Percentiles rank a stretch among this genome's conserved stretches.
Evolutionary conservation across 2,113 vertebrate genomes (phyloP).

Genomic region (Desmodus rotundus): DNA sequence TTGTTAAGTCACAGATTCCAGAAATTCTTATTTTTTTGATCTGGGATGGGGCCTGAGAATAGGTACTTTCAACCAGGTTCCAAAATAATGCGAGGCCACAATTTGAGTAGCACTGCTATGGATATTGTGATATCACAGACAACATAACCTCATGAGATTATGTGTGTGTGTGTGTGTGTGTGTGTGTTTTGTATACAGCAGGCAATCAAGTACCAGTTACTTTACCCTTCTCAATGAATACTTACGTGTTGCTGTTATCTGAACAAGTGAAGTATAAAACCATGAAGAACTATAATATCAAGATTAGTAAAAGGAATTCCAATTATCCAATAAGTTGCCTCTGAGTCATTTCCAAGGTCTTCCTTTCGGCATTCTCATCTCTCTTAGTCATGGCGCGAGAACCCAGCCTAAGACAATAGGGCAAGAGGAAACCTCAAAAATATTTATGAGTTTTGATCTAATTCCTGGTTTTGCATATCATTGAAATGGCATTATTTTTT

Average conservation of each 20-base stretch:
- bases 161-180: no score
- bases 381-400: neutral
- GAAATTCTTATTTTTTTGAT: neutral
- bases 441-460: neutral
- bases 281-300: neutral
- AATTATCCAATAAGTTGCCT: neutral
- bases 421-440: neutral
- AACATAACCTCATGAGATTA: neutral
- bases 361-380: neutral
- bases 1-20: neutral
- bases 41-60: neutral
- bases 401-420: neutral
- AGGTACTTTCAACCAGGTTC: neutral
- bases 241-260: neutral
- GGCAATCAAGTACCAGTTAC: neutral
- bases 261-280: neutral
- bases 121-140: neutral
- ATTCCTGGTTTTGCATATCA: neutral
- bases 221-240: neutral
- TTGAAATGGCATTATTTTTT: neutral
- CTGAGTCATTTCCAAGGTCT: neutral
- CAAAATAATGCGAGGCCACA: neutral
- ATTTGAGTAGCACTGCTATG: neutral
- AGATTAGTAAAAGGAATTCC: neutral
- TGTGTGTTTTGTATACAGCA: neutral